Conservation (phyloP, 2,113 vertebrate genomes). For the Myotis brandtii region DNA sequence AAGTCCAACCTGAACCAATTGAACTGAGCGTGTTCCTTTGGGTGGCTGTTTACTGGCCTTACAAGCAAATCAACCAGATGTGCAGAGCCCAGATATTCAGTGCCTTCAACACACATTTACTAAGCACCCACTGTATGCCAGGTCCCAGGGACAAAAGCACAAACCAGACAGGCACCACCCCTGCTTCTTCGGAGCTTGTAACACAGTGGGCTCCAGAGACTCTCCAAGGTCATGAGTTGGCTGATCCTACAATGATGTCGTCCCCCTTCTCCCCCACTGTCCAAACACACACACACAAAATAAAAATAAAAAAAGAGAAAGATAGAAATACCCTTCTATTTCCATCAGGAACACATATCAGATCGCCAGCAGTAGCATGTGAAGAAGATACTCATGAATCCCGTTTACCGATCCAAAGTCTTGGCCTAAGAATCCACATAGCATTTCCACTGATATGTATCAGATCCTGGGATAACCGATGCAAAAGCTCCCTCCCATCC, state of each 20-base stretch:
- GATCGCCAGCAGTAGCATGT: background rate
- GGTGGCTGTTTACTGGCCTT: slow-evolving; percentile 58
- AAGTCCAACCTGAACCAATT: slow-evolving; percentile 13
- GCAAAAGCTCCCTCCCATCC: background rate
- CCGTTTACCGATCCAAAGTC: background rate
- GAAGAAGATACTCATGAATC: background rate
- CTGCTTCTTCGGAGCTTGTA: background rate
- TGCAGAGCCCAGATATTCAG: background rate
- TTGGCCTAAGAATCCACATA: background rate
- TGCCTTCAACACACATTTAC: background rate
- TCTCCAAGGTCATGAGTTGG: background rate
- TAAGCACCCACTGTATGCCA: background rate
- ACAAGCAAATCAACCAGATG: slow-evolving; percentile 39
- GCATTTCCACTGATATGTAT: background rate
- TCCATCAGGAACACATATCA: background rate
- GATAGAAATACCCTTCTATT: background rate
- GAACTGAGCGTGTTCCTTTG: background rate
- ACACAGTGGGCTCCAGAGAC: background rate
- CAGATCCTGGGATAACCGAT: background rate
- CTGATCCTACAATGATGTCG: background rate
- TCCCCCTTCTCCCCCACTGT: no score
- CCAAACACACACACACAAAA: background rate
- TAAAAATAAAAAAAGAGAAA: background rate
- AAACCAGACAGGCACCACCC: background rate
- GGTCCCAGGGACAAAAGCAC: background rate